Evolutionary conservation across 2,888 invertebrate genomes (phyloP).

Genomic region (Yponomeuta sedellus): DNA sequence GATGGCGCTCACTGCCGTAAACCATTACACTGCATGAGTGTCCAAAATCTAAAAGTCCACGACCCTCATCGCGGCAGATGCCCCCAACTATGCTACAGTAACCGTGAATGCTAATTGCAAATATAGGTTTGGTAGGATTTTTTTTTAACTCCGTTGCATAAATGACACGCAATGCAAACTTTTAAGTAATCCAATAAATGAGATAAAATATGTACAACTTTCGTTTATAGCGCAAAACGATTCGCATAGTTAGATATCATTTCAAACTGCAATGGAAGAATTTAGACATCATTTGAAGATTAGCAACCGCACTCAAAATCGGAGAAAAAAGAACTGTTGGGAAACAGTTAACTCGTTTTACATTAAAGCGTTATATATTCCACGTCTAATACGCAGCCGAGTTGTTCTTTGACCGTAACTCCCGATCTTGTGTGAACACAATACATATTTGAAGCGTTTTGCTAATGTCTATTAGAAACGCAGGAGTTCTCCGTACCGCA

Average conservation of each 20-base stretch:
- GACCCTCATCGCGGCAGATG: not conserved
- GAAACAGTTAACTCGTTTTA: constrained; percentile 2
- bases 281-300: not conserved
- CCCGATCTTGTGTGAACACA: not conserved
- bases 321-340: not conserved
- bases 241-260: not conserved
- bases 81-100: not conserved
- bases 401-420: constrained; percentile 8
- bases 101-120: not conserved
- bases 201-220: not conserved
- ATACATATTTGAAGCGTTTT: not conserved
- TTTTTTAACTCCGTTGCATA: not conserved
- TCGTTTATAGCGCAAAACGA: not conserved
- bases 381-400: not conserved
- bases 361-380: constrained; percentile 4
- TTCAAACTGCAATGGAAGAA: not conserved
- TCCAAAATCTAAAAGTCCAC: not conserved
- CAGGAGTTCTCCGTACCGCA: not conserved
- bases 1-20: not conserved
- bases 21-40: not conserved
- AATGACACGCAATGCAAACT: too few relatives aligned
- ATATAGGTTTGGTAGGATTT: not conserved
- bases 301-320: not conserved
- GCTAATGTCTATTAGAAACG: not conserved
- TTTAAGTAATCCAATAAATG: too few relatives aligned